phyloP scores from a whole-genome alignment of 2,113 vertebrate species.

The Acrocephalus kingi region DNA sequence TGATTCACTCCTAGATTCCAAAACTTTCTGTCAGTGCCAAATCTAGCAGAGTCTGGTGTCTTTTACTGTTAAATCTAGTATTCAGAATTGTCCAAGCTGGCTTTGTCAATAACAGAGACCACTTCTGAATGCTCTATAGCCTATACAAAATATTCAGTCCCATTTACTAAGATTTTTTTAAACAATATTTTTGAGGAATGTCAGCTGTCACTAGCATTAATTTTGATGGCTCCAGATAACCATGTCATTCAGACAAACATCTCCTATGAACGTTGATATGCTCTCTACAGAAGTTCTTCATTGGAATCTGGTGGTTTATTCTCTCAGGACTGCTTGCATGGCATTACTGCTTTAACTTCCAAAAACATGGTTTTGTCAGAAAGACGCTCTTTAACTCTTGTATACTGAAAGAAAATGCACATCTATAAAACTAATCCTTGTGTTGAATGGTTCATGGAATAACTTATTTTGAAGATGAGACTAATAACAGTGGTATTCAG shows the following conservation, averaged over 20 bases:
- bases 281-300: background rate
- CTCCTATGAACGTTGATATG: background rate
- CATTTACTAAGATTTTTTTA: background rate
- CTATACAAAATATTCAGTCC: background rate
- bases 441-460: background rate
- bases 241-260: background rate
- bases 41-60: background rate
- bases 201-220: background rate
- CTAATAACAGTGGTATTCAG: background rate
- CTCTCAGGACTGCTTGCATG: background rate
- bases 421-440: background rate
- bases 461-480: constrained; percentile 13
- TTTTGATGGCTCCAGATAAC: background rate
- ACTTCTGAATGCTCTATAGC: background rate
- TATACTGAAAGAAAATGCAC: background rate
- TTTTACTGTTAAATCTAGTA: background rate
- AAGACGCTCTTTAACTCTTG: background rate
- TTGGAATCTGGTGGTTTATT: background rate
- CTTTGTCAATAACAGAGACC: background rate
- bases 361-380: background rate
- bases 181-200: background rate
- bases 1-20: fast-evolving
- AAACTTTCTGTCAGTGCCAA: background rate
- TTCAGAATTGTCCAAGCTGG: background rate
- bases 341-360: background rate